Base-by-base conservation (phyloP, 2,113 vertebrate species). In the Notechis scutatus region DNA sequence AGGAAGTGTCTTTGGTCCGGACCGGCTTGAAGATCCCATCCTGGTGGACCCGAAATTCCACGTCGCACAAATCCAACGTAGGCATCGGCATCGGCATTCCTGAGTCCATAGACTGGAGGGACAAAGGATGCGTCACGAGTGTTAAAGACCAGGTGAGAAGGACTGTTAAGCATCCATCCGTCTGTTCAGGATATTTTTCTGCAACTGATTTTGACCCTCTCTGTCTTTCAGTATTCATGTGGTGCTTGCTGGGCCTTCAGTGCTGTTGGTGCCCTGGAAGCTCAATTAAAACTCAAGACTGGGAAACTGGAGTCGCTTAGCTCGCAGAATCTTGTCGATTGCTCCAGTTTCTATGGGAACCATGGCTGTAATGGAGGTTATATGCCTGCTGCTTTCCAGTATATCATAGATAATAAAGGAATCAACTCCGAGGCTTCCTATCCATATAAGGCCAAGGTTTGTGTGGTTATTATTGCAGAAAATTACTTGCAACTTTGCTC, bases 201-300 rank as follows among this genome's bases (percentile, higher is more conserved):
- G 74, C 29, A n/a, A 81, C 64, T 92, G 21, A 89, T 87, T 39
- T 24, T 55, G 92, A 50, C 8, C 2, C 1, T 11, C 26, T 91
- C n/a, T 87, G 1, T 85, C 12, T 94, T 90, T 26, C 26, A 98
- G 98, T 98, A 98, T 0, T 0, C 93, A 0, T 99, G 98, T 59
- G 98, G 98, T 0, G 96, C 98, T 0, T 99, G 98, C 93, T 99
- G 98, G 98, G 98, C 98, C 4, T 99, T 99, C 96, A 98, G 98
- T 85, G 97, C 98, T 0, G 91, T 97, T 26, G 98, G 98, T 7
- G 98, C 98, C 86, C 97, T 99, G 1, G 98, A 99, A 94, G 98
- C 96, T 5, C 98, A 98, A 93, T 93, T 98, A 95, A 98, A 97
- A 93, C 96, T 96, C 94, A 96, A 64, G 54, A 98, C 97, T 0